A percentile compares a stretch with the other conserved stretches of the same genome.
These are phyloP conservation scores for Colletes gigas DNA, from an alignment of 1,140 invertebrate species.

Conservation along the genomic window DNA sequence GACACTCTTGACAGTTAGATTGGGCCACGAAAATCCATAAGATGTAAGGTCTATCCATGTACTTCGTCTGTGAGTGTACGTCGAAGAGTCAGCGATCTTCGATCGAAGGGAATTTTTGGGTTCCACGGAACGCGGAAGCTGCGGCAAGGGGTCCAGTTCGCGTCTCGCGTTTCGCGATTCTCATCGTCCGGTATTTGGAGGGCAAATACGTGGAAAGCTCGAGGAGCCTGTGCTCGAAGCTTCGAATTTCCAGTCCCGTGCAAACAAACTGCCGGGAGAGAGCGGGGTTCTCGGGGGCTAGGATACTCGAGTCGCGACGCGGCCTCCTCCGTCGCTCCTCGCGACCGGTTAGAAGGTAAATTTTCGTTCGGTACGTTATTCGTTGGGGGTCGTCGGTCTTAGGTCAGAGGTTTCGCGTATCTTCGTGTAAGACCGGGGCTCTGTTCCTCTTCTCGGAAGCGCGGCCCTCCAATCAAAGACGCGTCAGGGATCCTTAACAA, in stretches of 20 bases:
- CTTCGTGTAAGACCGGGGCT: slow-evolving; percentile 16
- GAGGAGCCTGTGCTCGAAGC: neutral
- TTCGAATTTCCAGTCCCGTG: neutral
- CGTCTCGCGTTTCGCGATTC: slow-evolving; percentile 12
- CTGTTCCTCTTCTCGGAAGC: slow-evolving; percentile 32
- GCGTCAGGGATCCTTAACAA: slow-evolving; percentile 63
- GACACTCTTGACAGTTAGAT: no score
- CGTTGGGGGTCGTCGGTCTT: slow-evolving; percentile 15
- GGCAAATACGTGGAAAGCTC: neutral
- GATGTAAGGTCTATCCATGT: no score
- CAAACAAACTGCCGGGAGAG: neutral
- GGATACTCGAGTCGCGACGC: no score
- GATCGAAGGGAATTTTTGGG: slow-evolving; percentile 22
- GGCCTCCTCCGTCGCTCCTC: neutral
- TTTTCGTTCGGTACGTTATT: slow-evolving; percentile 46
- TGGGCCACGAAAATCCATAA: no score
- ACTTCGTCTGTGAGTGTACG: no score
- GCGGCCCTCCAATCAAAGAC: slow-evolving; percentile 64
- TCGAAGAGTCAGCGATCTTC: slow-evolving; percentile 26
- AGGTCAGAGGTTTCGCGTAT: slow-evolving; percentile 60
- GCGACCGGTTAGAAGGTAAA: slow-evolving; percentile 50
- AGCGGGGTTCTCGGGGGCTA: neutral
- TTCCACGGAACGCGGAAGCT: slow-evolving; percentile 33
- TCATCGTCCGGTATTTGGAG: slow-evolving; percentile 10
- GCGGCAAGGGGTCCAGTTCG: no score